Evolutionary conservation across 2,113 vertebrate species (phyloP).

Genomic region (Bos taurus): DNA sequence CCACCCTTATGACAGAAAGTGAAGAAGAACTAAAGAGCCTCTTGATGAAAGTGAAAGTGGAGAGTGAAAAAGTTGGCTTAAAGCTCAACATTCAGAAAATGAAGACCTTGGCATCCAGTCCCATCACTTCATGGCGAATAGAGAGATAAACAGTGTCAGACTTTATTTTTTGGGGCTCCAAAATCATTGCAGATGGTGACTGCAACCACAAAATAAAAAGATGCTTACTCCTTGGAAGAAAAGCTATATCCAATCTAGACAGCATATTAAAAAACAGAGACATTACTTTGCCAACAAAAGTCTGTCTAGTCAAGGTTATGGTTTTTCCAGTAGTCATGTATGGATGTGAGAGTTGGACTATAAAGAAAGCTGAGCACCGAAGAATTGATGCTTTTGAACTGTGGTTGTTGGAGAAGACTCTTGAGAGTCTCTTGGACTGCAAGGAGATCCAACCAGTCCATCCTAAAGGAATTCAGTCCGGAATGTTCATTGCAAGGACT

Average conservation of each 20-base stretch:
- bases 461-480: neutral
- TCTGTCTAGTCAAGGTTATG: neutral
- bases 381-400: neutral
- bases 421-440: neutral
- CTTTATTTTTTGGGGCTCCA: fast-evolving
- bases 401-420: neutral
- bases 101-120: fast-evolving
- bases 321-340: neutral
- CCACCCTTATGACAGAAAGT: neutral
- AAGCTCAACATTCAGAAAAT: neutral
- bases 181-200: neutral
- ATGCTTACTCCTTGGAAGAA: neutral
- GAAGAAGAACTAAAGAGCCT: neutral
- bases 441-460: neutral
- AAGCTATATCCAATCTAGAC: neutral
- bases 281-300: neutral
- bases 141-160: neutral
- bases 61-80: neutral
- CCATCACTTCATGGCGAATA: neutral
- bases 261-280: neutral
- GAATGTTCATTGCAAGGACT: neutral
- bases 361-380: neutral
- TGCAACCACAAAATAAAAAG: neutral
- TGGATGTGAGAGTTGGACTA: neutral
- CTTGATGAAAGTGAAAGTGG: neutral